Evolutionary conservation across 1,140 invertebrate species (phyloP), one percentile per base, ranked within the genome.

Genomic region (Brachionus plicatilis): DNA sequence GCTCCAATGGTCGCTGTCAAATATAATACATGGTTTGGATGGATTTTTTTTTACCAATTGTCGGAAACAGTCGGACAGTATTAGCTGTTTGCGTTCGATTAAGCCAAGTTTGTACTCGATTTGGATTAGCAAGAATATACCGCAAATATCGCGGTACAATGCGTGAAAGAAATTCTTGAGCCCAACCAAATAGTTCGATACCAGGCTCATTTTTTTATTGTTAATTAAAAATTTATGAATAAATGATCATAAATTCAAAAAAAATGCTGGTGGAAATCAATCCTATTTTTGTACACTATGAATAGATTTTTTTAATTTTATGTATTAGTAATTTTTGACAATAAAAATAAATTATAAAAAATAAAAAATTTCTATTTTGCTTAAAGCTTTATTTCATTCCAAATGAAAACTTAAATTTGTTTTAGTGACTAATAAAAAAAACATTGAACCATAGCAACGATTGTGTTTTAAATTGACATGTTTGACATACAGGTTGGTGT

Each of bases 111-210:
- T 60, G 20, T 50, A 65, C 33, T 80, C 76, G 14, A 80, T 11
- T 60, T 65, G 43, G 20, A 80, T 17, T 20, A 80, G 7, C 24
- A 80, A 37, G 1, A 80, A 17, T 7, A 80, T 29, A 20, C 76
- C 76, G 47, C 76, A 65, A 29, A 80, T 24, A 11, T 80, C 76
- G 7, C 76, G 47, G 27, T 65, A 80, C 4, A 80, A n/a, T n/a
- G 76, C 56, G 27, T 80, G 20, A 3, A 80, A 56, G 20, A 80
- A 80, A 41, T 72, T 72, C 11, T 17, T 43, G 3, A 72, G 8
- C 2, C 37, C 20, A 17, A 20, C 3, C n/a, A 37, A 72, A 41
- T 20, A 20, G 12, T 14, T 72, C 4, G 17, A 20, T 41, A 72
- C 4, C 29, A 43, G 33, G 41, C 41, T 72, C 68, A 72, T 72